Evolutionary conservation across 2,113 vertebrate species (phyloP).

Genomic region (Antechinus flavipes): DNA sequence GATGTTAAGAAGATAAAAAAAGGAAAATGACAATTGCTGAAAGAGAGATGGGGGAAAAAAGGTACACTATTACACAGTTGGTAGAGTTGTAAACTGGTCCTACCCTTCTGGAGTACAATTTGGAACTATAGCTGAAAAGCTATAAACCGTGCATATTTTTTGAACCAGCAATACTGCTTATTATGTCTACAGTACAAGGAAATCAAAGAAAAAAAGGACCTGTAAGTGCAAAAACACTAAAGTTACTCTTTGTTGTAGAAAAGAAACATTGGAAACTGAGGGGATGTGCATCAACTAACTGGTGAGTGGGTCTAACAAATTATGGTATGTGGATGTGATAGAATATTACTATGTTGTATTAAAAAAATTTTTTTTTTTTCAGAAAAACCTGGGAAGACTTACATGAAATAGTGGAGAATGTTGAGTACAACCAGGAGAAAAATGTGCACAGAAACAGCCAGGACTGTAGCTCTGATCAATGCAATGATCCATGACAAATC

Average conservation of each 20-base stretch:
- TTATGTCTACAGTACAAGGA: not conserved
- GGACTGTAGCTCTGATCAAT: not conserved
- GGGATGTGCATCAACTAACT: not conserved
- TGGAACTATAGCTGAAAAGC: not conserved
- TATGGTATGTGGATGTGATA: not conserved
- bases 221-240: not conserved
- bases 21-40: not conserved
- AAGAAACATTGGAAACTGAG: not conserved
- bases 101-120: not conserved
- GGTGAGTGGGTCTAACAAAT: not conserved
- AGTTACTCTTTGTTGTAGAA: not conserved
- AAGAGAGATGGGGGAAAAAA: not conserved
- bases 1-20: not conserved
- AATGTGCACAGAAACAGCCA: not conserved
- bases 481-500: not conserved
- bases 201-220: not conserved
- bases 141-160: not conserved
- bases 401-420: not conserved
- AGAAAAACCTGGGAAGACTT: not conserved
- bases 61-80: not conserved
- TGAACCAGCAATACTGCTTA: not conserved
- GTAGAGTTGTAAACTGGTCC: not conserved
- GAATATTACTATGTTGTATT: not conserved
- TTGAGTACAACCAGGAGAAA: not conserved
- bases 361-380: not conserved